These are phyloP conservation scores for Trissolcus japonicus DNA, from an alignment of 2,888 invertebrate species.

Conservation along the genomic window DNA sequence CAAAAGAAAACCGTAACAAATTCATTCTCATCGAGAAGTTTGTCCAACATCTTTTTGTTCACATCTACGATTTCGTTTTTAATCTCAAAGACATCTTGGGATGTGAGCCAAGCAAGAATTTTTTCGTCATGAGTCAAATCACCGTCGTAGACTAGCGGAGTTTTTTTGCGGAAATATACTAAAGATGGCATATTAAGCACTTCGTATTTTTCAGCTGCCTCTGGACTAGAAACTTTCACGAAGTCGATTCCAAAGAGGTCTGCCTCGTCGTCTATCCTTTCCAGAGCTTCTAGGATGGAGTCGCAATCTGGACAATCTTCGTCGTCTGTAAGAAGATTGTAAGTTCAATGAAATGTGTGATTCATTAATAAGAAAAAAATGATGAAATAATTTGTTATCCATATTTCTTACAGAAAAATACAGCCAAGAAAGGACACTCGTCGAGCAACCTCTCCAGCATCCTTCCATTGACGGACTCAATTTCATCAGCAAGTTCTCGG, in stretches of 20 bases:
- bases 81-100: constrained; percentile 95
- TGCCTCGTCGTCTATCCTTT: constrained; percentile 96
- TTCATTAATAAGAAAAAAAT: not conserved
- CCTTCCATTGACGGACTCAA: constrained; percentile 92
- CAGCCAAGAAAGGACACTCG: constrained; percentile 91
- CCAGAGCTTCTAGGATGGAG: constrained; percentile 91
- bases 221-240: constrained; percentile 90
- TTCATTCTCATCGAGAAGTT: constrained; percentile 94
- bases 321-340: constrained; percentile 80
- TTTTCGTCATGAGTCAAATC: constrained; percentile 91
- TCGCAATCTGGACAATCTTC: constrained; percentile 94
- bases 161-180: constrained; percentile 90
- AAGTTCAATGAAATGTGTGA: not conserved
- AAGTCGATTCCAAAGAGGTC: constrained; percentile 96
- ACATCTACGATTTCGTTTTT: constrained; percentile 98
- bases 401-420: constrained; percentile 89
- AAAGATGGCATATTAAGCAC: constrained; percentile 90
- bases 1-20: constrained; percentile 97
- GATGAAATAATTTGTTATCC: not conserved
- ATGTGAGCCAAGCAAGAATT: constrained; percentile 92
- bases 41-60: constrained; percentile 96
- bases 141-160: constrained; percentile 92
- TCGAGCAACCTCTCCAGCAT: constrained; percentile 91
- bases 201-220: constrained; percentile 88
- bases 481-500: constrained; percentile 94